Evolutionary conservation across 2,797 vertebrate species (phyloP).

Genomic region (Pipistrellus kuhlii): DNA sequence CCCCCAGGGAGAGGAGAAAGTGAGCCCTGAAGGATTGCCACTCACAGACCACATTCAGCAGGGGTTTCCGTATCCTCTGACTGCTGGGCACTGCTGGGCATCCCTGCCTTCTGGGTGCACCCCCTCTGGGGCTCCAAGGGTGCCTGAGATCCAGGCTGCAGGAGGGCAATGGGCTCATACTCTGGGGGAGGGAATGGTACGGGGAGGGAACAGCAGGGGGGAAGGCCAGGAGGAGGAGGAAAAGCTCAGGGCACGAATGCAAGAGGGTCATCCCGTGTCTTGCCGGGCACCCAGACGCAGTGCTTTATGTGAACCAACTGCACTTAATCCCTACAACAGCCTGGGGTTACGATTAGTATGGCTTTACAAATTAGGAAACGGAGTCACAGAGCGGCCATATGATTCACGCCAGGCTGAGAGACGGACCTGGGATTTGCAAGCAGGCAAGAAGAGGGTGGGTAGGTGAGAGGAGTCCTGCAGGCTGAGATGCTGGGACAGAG

Average conservation of each 20-base stretch:
- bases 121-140: not conserved
- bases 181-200: not conserved
- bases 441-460: not conserved
- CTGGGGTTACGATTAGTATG: not conserved
- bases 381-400: not conserved
- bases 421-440: not conserved
- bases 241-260: not conserved
- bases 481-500: not conserved
- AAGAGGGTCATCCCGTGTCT: rapidly evolving
- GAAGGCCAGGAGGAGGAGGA: not conserved
- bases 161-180: not conserved
- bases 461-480: not conserved
- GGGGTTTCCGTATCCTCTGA: conserved; percentile 29
- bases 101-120: not conserved
- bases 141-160: not conserved
- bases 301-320: not conserved
- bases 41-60: not conserved
- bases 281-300: not conserved
- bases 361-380: not conserved
- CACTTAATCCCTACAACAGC: not conserved
- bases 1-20: conserved; percentile 11
- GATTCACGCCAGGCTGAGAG: not conserved
- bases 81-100: not conserved
- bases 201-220: not conserved
- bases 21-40: not conserved